Conservation (phyloP, 2,113 vertebrate species). For the Hippocampus zosterae region DNA sequence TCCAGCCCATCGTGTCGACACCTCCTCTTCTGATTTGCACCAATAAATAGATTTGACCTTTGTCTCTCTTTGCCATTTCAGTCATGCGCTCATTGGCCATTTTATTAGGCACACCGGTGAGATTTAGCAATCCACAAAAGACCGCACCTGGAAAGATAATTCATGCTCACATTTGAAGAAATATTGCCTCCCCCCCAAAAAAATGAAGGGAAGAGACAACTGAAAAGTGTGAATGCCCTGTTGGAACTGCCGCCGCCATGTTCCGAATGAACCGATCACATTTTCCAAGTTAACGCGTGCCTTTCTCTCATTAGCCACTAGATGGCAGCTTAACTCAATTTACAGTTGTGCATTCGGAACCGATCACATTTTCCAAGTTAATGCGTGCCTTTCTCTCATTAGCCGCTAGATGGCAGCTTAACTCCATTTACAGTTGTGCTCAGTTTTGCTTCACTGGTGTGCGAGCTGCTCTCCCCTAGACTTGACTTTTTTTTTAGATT, state of each 20-base stretch:
- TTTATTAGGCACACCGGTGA: not conserved
- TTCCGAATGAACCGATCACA: too few relatives aligned
- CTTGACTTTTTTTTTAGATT: slow-evolving; percentile 13
- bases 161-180: too few relatives aligned
- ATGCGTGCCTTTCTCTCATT: not conserved
- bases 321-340: too few relatives aligned
- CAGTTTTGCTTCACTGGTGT: not conserved
- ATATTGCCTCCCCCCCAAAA: too few relatives aligned
- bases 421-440: not conserved
- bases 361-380: too few relatives aligned
- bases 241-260: too few relatives aligned
- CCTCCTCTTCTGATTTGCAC: slow-evolving; percentile 53
- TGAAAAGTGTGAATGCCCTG: too few relatives aligned
- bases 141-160: not conserved
- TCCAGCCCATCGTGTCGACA: slow-evolving; percentile 19
- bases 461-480: slow-evolving; percentile 11
- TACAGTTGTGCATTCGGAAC: too few relatives aligned
- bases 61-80: slow-evolving; percentile 11
- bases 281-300: not conserved
- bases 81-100: slow-evolving; percentile 5
- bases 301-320: slow-evolving; percentile 17
- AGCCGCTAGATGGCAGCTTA: slow-evolving; percentile 50
- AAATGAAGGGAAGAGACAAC: too few relatives aligned
- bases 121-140: not conserved
- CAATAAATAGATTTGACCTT: slow-evolving; percentile 67